Base-by-base conservation (phyloP, 1,140 invertebrate species). In the Sycophaga agraensis region DNA sequence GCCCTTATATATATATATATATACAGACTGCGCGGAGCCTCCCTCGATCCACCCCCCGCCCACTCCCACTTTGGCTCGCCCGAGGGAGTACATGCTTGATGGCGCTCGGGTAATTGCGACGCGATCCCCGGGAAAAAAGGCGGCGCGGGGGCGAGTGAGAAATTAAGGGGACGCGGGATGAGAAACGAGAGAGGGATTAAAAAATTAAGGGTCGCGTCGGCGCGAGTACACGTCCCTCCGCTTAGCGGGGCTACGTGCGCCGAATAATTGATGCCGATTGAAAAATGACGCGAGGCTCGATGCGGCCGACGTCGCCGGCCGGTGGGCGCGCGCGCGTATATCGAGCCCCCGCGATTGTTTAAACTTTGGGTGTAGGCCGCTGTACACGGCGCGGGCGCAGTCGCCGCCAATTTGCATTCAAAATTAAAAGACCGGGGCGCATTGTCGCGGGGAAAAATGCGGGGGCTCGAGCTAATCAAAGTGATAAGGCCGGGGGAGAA, bases 381-480 rank as follows among this genome's bases (percentile, higher is more conserved):
- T n/a, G n/a, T n/a, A n/a, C n/a, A 26, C 12, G 24, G 24, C 17
- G 37, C 42, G n/a, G 24, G 17, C n/a, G 51, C 39, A 11, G 1
- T n/a, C 9, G 7, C 21, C 28, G 17, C 19, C n/a, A 45, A 54
- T 42, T 54, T 28, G 9, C 9, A n/a, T 54, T 43, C 21, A 31
- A 48, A 57, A 57, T 46, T 57, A 57, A 46, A 35, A 24, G 22
- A 8, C 34, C 35, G 22, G 24, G 4, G 17, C 42, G 17, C 40
- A 56, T 56, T 56, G 34, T 56, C 21, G n/a, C 11, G 45, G 28
- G 28, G n/a, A n/a, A n/a, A n/a, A n/a, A n/a, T n/a, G n/a, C n/a
- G n/a, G n/a, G n/a, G n/a, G n/a, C n/a, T n/a, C n/a, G 43, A 57
- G 43, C 34, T 42, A 59, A 59, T 59, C 56, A 59, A 19, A 42